These are phyloP conservation scores for Brachionus paranguensis DNA, from an alignment of 1,140 invertebrate species.

Conservation along the genomic window DNA sequence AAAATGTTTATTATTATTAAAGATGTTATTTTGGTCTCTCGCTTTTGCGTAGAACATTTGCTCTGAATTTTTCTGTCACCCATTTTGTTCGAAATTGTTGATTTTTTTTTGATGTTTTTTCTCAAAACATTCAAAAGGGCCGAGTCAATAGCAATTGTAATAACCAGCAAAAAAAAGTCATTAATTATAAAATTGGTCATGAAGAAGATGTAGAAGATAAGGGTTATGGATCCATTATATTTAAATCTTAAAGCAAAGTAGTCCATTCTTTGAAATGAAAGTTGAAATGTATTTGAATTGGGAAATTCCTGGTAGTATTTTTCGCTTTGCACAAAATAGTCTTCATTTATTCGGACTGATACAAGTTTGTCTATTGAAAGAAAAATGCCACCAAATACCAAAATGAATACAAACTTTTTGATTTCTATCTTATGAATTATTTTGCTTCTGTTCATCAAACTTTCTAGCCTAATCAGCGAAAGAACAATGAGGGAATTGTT, in stretches of 20 bases:
- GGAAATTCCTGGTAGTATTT: neutral
- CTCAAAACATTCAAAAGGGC: neutral
- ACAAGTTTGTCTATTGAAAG: neutral
- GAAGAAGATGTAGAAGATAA: neutral
- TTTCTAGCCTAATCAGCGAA: neutral
- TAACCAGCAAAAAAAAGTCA: neutral
- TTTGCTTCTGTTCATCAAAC: neutral
- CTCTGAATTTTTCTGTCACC: neutral
- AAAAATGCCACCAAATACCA: neutral
- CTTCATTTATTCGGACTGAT: neutral
- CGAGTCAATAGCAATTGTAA: neutral
- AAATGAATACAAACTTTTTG: neutral
- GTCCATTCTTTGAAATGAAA: neutral
- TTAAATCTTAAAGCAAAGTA: neutral
- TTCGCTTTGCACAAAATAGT: neutral
- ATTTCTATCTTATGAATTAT: neutral
- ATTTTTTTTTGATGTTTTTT: neutral
- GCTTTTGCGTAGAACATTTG: neutral
- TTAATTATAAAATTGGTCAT: neutral
- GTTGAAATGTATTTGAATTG: neutral
- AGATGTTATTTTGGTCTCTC: neutral
- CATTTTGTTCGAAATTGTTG: neutral
- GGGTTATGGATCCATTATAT: neutral
- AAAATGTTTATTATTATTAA: neutral
- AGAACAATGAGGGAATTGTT: neutral